A percentile compares a stretch with the other conserved stretches of the same genome.
Conservation (phyloP, 1,140 invertebrate species). For the Agrilus planipennis region DNA sequence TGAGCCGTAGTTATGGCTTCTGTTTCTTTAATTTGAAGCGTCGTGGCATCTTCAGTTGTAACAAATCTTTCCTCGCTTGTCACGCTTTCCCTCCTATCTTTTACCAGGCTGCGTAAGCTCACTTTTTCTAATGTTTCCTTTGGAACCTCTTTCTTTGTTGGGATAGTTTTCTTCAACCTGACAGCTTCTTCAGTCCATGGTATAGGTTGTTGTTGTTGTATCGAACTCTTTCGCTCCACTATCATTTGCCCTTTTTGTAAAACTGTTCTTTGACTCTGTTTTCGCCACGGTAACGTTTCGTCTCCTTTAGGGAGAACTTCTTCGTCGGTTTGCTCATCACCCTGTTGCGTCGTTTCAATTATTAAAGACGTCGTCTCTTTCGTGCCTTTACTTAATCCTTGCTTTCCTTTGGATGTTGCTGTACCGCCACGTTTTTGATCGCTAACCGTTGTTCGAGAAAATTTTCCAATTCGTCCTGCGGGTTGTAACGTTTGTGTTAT, state of each 20-base stretch:
- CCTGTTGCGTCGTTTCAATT: too few species aligned
- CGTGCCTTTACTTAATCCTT: conserved; percentile 8
- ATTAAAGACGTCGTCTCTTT: conserved; percentile 10
- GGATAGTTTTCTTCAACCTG: conserved; percentile 32
- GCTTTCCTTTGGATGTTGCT: conserved; percentile 1
- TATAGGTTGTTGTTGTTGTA: too few species aligned
- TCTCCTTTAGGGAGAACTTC: conserved; percentile 38
- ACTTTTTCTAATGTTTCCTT: conserved; percentile 28
- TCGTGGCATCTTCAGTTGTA: not conserved
- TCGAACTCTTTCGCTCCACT: too few species aligned
- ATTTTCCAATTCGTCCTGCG: conserved; percentile 22
- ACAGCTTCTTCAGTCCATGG: conserved; percentile 38
- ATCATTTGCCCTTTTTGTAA: too few species aligned
- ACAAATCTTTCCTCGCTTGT: conserved; percentile 13
- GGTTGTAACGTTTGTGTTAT: too few species aligned
- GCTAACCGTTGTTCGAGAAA: conserved; percentile 18
- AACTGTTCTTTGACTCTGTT: too few species aligned
- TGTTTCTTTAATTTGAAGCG: too few species aligned
- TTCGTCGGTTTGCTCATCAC: conserved; percentile 27
- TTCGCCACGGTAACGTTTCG: conserved; percentile 41
- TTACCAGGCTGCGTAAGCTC: conserved; percentile 11
- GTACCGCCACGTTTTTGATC: conserved; percentile 21
- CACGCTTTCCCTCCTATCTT: conserved; percentile 19
- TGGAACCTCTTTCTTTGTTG: conserved; percentile 31
- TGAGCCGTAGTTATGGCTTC: not conserved